phyloP scores from a whole-genome alignment of 2,797 vertebrate species.

The Limnodromus scolopaceus region DNA sequence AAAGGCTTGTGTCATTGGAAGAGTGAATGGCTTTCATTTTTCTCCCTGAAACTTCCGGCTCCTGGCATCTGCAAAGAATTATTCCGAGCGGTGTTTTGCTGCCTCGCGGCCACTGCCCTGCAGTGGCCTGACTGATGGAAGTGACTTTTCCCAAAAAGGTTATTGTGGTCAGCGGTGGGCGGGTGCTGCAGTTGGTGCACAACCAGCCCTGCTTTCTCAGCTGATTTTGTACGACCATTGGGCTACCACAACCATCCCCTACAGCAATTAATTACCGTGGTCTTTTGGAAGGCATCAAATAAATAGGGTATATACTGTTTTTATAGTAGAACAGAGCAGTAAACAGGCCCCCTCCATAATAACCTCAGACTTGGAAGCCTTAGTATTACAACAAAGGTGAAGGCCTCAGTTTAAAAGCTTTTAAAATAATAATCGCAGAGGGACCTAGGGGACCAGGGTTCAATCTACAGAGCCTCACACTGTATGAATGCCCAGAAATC shows the following conservation, averaged over 20 bases:
- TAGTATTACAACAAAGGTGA: neutral
- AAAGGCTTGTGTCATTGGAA: constrained; percentile 84
- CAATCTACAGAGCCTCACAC: neutral
- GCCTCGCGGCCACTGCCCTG: constrained; percentile 83
- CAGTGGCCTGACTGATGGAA: constrained; percentile 77
- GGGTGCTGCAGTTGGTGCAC: constrained; percentile 59
- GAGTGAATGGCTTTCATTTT: constrained; percentile 88
- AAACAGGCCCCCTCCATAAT: neutral
- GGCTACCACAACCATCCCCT: neutral
- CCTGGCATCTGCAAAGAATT: constrained; percentile 90
- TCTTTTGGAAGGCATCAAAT: neutral
- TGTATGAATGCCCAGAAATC: neutral
- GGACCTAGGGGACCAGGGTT: neutral
- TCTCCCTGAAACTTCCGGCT: constrained; percentile 85
- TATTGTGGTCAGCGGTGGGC: constrained; percentile 74
- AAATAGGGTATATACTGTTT: neutral
- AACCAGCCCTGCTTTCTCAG: constrained; percentile 69
- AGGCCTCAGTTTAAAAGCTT: neutral
- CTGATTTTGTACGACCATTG: constrained; percentile 6
- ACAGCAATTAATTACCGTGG: neutral
- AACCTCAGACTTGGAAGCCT: neutral
- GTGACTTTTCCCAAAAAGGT: constrained; percentile 84
- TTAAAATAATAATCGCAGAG: neutral
- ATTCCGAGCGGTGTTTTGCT: constrained; percentile 81
- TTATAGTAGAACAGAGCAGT: neutral